Conservation (phyloP, 2,113 vertebrate genomes). For the Pelobates fuscus region DNA sequence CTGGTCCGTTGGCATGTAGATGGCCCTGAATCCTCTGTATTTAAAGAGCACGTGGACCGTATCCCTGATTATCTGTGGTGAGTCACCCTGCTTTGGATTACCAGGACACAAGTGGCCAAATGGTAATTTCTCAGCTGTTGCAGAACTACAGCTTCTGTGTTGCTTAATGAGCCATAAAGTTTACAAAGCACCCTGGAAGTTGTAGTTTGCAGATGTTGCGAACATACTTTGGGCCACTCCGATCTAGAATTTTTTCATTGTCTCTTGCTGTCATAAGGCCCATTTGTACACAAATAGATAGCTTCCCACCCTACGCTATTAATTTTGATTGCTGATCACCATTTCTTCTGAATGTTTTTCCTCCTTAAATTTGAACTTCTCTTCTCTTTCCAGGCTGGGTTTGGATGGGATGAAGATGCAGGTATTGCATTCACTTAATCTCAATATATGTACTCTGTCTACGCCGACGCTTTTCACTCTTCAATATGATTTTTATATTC, state of each 20-base stretch:
- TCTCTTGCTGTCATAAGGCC: background rate
- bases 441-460: background rate
- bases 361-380: background rate
- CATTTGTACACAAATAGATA: no score
- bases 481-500: slow-evolving; percentile 20
- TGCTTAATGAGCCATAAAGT: no score
- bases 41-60: slow-evolving; percentile 86
- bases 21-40: slow-evolving; percentile 75
- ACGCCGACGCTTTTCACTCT: background rate
- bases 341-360: no score
- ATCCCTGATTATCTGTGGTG: slow-evolving; percentile 95
- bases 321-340: no score
- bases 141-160: no score
- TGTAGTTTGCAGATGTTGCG: no score
- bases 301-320: no score
- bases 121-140: no score
- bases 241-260: no score
- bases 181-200: no score
- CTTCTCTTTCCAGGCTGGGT: slow-evolving; percentile 79
- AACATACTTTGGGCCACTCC: no score
- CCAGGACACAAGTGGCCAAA: background rate
- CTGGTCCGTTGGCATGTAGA: slow-evolving; percentile 87
- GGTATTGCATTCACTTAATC: slow-evolving; percentile 63
- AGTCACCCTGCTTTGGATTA: slow-evolving; percentile 46
- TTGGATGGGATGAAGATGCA: slow-evolving; percentile 98